Conservation (phyloP, 2,797 vertebrate genomes). For the Pogoniulus pusillus region DNA sequence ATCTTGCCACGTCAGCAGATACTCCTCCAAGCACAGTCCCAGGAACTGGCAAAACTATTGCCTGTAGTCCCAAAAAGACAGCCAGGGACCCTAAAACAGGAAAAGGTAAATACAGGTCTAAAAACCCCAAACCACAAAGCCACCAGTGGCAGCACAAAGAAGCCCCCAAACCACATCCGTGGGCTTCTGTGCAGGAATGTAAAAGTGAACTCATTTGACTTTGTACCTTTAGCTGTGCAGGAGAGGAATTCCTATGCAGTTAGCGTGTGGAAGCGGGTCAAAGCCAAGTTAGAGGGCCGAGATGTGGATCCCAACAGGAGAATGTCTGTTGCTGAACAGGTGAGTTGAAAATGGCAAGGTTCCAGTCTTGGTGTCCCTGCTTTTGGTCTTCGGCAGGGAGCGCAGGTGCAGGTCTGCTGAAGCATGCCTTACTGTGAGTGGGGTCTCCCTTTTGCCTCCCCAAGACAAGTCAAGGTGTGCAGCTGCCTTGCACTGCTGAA, state of each 20-base stretch:
- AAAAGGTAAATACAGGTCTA: conserved; percentile 83
- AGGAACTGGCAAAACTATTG: conserved; percentile 87
- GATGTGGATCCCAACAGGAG: conserved; percentile 96
- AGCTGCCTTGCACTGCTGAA: neutral
- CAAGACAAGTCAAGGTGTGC: neutral
- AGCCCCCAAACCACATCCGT: neutral
- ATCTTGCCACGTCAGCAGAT: conserved; percentile 91
- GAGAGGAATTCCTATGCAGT: conserved; percentile 99
- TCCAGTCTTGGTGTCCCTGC: neutral
- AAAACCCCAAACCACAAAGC: neutral
- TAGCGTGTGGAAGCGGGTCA: conserved; percentile 98
- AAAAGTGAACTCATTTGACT: neutral
- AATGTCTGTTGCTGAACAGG: conserved; percentile 98
- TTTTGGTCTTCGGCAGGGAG: neutral
- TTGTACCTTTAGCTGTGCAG: conserved; percentile 86
- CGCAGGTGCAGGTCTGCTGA: fast-evolving
- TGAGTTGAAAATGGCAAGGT: conserved; percentile 42
- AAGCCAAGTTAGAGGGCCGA: conserved; percentile 97
- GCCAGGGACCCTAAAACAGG: conserved; percentile 97
- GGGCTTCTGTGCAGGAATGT: neutral
- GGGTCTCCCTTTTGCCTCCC: neutral
- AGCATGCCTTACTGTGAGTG: neutral
- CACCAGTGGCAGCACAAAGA: neutral
- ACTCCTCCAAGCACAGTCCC: conserved; percentile 89
- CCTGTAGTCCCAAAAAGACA: conserved; percentile 96